Evolutionary conservation across 1,140 invertebrate species (phyloP), one percentile per base, ranked within the genome.

Genomic region (Adelges cooleyi): DNA sequence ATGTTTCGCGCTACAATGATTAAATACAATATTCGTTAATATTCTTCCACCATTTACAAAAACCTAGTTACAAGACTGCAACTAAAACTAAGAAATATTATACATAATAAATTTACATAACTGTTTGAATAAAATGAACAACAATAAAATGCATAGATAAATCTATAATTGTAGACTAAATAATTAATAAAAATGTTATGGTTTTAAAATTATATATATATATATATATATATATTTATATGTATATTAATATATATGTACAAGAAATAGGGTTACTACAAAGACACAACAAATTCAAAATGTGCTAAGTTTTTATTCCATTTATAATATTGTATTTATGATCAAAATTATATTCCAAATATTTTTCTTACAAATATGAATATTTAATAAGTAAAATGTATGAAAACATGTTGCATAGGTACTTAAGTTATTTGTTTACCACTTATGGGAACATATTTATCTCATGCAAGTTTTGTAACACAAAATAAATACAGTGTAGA

Each of bases 41-140:
- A 62, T 33, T 62, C 56, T 62, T 62, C 56, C 56, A 62, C 56
- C 56, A 62, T 62, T 62, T 62, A 62, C 56, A 62, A 23, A 62
- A 62, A 62, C 56, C 42, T 48, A 62, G 25, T 62, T 22, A 33
- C 56, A 46, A 44, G 44, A 29, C 56, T 62, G 42, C 27, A 33
- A 46, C 56, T 62, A 62, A 62, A 48, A 62, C 46, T 62, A 48
- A 62, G 25, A 48, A 62, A 46, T 62, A n/a, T n/a, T n/a, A 44
- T 48, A 62, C 42, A 62, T 33, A 62, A 25, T 62, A 62, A 48
- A 62, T 59, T 33, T 44, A 59, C 40, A 59, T 29, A 59, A 46
- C 17, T 59, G 33, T 40, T 29, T 18, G 22, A 33, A 46, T 62
- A 62, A 62, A 48, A 62, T 44, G 40, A 44, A 59, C 23, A 59